Percentiles rank a stretch among this genome's conserved stretches.
These are phyloP conservation scores for Drosophila parabipectinata DNA, from an alignment of 1,140 invertebrate genomes.

Conservation along the genomic window DNA sequence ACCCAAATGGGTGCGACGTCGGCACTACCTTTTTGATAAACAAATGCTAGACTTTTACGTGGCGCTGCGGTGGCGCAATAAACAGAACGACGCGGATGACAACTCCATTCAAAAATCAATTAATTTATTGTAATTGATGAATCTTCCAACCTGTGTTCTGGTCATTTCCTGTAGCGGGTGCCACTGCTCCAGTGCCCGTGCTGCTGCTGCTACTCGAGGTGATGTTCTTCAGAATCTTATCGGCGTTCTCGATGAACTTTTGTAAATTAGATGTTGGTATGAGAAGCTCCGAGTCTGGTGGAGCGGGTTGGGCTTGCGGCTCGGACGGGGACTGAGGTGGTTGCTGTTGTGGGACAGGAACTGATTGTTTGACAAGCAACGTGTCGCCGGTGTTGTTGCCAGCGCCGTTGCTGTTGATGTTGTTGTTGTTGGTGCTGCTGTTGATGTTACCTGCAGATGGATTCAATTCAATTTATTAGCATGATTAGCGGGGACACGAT, in stretches of 20 bases:
- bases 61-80: background rate
- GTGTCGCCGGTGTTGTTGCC: slow-evolving; percentile 54
- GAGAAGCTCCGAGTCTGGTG: slow-evolving; percentile 67
- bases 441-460: slow-evolving; percentile 68
- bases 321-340: slow-evolving; percentile 19
- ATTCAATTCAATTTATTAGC: slow-evolving; percentile 9
- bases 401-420: slow-evolving; percentile 38
- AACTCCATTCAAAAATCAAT: background rate
- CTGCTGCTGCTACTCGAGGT: slow-evolving; percentile 66
- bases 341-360: slow-evolving; percentile 30
- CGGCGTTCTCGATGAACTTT: slow-evolving; percentile 82
- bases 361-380: slow-evolving; percentile 46
- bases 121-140: background rate
- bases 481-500: slow-evolving; percentile 18
- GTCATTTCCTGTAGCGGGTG: slow-evolving; percentile 41
- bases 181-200: slow-evolving; percentile 27
- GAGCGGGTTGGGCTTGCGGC: slow-evolving; percentile 43
- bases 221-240: slow-evolving; percentile 83
- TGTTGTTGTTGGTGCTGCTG: slow-evolving; percentile 43
- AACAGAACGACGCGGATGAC: background rate
- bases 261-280: slow-evolving; percentile 83
- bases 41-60: slow-evolving; percentile 13
- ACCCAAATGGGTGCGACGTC: slow-evolving; percentile 17
- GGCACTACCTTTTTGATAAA: slow-evolving; percentile 2
- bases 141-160: slow-evolving; percentile 49